Percentiles rank a stretch among this genome's conserved stretches.
Conservation (phyloP, 2,888 invertebrate species). For the Dasypogon diadema region DNA sequence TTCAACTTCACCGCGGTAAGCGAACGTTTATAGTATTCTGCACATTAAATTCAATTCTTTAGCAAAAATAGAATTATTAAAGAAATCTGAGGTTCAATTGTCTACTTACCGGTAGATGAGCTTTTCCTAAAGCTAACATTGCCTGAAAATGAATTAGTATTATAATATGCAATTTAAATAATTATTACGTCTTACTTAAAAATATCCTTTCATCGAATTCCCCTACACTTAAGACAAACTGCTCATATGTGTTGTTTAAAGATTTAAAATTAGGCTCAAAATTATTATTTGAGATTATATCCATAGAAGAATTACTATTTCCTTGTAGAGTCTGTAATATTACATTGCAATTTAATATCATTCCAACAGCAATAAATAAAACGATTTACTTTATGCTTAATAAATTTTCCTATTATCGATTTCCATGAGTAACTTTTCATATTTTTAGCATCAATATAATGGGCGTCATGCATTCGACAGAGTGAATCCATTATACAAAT, state of each 20-base stretch:
- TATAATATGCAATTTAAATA: not conserved
- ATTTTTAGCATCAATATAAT: constrained; percentile 88
- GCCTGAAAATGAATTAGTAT: not conserved
- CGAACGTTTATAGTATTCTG: no score
- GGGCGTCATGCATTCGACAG: constrained; percentile 84
- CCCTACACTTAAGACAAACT: constrained; percentile 88
- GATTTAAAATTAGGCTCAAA: constrained; percentile 90
- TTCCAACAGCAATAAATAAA: not conserved
- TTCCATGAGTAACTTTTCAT: constrained; percentile 91
- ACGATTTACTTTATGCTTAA: constrained; percentile 63
- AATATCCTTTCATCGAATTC: constrained; percentile 98
- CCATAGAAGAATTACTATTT: constrained; percentile 76
- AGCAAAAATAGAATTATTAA: no score
- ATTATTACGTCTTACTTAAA: constrained; percentile 74
- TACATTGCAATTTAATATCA: not conserved
- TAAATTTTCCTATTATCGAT: constrained; percentile 76
- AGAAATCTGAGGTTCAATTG: no score
- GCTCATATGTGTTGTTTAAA: constrained; percentile 89
- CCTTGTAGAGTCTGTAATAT: constrained; percentile 77
- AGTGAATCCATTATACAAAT: constrained; percentile 87
- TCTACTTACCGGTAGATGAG: constrained; percentile 10
- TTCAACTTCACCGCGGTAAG: not conserved
- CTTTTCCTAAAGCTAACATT: constrained; percentile 33
- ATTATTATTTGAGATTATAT: constrained; percentile 80
- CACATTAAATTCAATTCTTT: no score